Conservation (phyloP, 2,888 invertebrate species). For the Steinernema scapterisci region DNA sequence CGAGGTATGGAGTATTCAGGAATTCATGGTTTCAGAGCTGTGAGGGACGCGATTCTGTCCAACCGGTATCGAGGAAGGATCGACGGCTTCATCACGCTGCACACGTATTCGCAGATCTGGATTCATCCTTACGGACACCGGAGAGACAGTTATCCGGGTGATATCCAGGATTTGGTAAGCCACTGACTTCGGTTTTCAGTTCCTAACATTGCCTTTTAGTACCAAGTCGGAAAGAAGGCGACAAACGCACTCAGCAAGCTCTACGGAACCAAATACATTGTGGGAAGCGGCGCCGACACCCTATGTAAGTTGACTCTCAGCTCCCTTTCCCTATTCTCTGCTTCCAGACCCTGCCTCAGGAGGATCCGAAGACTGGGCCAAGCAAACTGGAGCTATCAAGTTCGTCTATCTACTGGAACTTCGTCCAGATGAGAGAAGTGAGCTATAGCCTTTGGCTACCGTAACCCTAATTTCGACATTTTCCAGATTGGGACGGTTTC, state of each 20-base stretch:
- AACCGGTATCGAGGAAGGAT: constrained; percentile 56
- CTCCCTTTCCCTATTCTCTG: neutral
- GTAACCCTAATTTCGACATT: constrained; percentile 8
- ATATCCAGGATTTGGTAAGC: constrained; percentile 63
- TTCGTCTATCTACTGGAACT: constrained; percentile 67
- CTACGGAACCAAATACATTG: constrained; percentile 65
- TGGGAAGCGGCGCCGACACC: constrained; percentile 66
- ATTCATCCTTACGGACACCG: constrained; percentile 67
- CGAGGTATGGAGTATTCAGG: neutral
- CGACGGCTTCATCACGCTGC: constrained; percentile 67
- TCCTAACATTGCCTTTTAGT: constrained; percentile 48
- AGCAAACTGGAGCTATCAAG: constrained; percentile 63
- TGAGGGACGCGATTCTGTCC: constrained; percentile 57
- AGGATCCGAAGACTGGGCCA: constrained; percentile 67
- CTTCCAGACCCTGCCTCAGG: constrained; percentile 64
- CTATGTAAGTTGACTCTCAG: constrained; percentile 49
- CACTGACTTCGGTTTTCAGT: neutral
- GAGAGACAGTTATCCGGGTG: constrained; percentile 63
- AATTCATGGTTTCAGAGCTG: constrained; percentile 46
- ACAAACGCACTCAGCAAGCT: constrained; percentile 58
- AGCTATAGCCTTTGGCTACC: neutral
- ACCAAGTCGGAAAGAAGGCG: constrained; percentile 63
- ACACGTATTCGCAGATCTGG: constrained; percentile 67
- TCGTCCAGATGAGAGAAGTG: constrained; percentile 65
- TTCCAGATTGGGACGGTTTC: constrained; percentile 66